These are phyloP conservation scores for Pungitius pungitius DNA, from an alignment of 2,113 vertebrate species.

Conservation along the genomic window DNA sequence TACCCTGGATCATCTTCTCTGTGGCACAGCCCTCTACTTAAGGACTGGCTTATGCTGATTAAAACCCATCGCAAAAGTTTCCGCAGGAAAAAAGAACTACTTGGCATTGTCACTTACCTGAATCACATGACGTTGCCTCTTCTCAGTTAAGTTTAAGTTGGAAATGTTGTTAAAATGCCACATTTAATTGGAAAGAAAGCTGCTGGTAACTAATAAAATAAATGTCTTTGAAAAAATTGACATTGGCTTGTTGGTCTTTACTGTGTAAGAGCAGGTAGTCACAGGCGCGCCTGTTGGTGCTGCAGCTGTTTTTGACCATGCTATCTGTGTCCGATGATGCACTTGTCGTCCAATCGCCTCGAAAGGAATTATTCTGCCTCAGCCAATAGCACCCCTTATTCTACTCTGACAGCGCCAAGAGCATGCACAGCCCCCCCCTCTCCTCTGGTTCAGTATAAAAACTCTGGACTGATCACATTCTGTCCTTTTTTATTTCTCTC, in stretches of 20 bases:
- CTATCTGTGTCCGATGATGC: slow-evolving; percentile 39
- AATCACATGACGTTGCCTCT: slow-evolving; percentile 75
- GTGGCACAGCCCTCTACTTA: slow-evolving; percentile 81
- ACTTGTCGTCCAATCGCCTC: slow-evolving; percentile 65
- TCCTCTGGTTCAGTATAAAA: slow-evolving; percentile 74
- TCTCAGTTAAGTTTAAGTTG: slow-evolving; percentile 81
- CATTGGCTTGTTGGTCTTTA: slow-evolving; percentile 51
- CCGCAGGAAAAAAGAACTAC: slow-evolving; percentile 84
- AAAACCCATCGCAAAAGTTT: slow-evolving; percentile 87
- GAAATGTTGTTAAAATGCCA: slow-evolving; percentile 77
- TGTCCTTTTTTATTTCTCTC: slow-evolving; percentile 76
- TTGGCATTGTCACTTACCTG: slow-evolving; percentile 72
- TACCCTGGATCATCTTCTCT: slow-evolving; percentile 71
- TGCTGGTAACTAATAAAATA: slow-evolving; percentile 84
- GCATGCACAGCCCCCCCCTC: slow-evolving; percentile 57
- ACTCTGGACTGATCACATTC: slow-evolving; percentile 41
- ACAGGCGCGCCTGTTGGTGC: slow-evolving; percentile 13
- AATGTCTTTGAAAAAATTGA: slow-evolving; percentile 78
- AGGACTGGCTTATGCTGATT: slow-evolving; percentile 89
- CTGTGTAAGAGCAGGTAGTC: slow-evolving; percentile 24
- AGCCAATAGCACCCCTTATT: slow-evolving; percentile 72
- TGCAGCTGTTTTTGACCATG: slow-evolving; percentile 68
- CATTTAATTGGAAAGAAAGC: slow-evolving; percentile 80
- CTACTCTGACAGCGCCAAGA: slow-evolving; percentile 46
- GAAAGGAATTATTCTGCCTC: slow-evolving; percentile 21